A percentile compares a stretch with the other conserved stretches of the same genome.
These are phyloP conservation scores for Sebastes fasciatus DNA, from an alignment of 2,113 vertebrate species.

Conservation along the genomic window DNA sequence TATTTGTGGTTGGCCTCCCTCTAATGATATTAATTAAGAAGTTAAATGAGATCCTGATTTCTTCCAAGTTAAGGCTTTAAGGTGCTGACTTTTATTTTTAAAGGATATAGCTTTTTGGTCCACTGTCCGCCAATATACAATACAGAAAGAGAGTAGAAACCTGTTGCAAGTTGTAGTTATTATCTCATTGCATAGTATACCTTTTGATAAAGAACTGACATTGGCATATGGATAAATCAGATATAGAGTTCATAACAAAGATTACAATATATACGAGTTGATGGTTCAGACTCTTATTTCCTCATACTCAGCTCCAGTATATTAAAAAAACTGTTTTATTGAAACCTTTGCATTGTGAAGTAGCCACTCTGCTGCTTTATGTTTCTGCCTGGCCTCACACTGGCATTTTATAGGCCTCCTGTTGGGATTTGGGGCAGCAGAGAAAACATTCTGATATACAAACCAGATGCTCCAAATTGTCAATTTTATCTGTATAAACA, in stretches of 20 bases:
- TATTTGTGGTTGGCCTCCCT: not conserved
- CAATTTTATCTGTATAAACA: not conserved
- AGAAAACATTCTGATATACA: not conserved
- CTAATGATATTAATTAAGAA: not conserved
- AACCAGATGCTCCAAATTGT: constrained; percentile 8
- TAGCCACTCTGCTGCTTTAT: constrained; percentile 7
- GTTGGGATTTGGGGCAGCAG: constrained; percentile 7
- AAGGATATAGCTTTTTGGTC: not conserved
- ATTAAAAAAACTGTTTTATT: constrained; percentile 64
- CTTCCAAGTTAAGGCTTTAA: not conserved
- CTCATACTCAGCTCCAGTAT: constrained; percentile 43
- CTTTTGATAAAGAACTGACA: not conserved
- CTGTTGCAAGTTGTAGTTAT: not conserved
- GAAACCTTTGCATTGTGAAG: constrained; percentile 52
- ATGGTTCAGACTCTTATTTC: constrained; percentile 21
- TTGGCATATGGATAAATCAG: no score
- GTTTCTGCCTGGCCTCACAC: not conserved
- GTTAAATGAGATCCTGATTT: not conserved
- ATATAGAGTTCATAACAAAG: not conserved
- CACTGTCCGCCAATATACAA: not conserved
- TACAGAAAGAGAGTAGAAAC: not conserved
- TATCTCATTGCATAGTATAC: no score
- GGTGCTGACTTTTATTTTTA: not conserved
- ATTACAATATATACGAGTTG: not conserved
- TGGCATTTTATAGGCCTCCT: not conserved